Evolutionary conservation across 2,888 invertebrate genomes (phyloP).

Genomic region (Folsomia candida): DNA sequence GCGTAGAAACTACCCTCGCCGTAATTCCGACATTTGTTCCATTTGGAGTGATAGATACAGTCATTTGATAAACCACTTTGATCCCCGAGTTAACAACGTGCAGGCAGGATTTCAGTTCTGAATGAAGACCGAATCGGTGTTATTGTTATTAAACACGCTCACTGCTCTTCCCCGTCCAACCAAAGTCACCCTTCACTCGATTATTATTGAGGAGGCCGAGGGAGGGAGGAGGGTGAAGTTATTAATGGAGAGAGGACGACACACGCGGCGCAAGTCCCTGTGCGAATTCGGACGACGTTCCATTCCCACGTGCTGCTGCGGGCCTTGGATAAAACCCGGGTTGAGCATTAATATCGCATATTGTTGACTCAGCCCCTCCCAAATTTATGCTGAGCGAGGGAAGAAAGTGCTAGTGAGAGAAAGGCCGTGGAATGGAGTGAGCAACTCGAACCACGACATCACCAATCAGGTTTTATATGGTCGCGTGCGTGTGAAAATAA

Average conservation of each 20-base stretch:
- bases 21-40: constrained; percentile 14
- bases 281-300: constrained; percentile 13
- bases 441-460: background rate
- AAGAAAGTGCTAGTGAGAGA: background rate
- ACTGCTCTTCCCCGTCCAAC: background rate
- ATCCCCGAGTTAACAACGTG: constrained; percentile 10
- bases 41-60: constrained; percentile 6
- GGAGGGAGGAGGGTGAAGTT: constrained; percentile 7
- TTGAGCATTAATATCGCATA: background rate
- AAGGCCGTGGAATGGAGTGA: background rate
- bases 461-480: background rate
- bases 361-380: constrained; percentile 7
- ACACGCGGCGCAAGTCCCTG: constrained; percentile 15
- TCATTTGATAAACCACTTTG: constrained; percentile 1
- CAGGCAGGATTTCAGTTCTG: background rate
- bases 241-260: constrained; percentile 6
- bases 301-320: constrained; percentile 16
- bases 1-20: background rate
- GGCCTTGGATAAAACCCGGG: constrained; percentile 1
- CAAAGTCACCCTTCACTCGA: background rate
- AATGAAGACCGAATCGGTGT: background rate
- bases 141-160: background rate
- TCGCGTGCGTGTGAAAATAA: background rate
- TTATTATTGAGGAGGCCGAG: no score
- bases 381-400: background rate